Base-by-base conservation (phyloP, 2,797 vertebrate genomes). In the Danio choprae region DNA sequence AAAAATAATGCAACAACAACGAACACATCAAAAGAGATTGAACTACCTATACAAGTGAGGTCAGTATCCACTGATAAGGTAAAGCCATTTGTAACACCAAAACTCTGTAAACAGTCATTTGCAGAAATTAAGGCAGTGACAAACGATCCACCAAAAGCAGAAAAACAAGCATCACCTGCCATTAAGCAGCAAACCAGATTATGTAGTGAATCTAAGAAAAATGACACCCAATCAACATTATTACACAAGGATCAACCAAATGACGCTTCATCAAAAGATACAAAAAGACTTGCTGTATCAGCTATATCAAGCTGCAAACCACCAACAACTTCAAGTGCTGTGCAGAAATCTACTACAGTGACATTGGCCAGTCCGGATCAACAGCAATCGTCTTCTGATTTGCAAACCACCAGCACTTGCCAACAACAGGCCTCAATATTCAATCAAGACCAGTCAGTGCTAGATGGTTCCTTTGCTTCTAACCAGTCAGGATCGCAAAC, bases 11-110 rank as follows among this genome's bases (percentile, higher is more conserved):
- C 55, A 48, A 87, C 79, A 40, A 86, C 87, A 83, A 87, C 81
- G 67, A 80, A 62, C 58, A 50, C 59, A 48, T 84, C 92, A 29
- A 95, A 93, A 85, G 93, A 93, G 74, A 86, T 87, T 50, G 88
- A 90, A 29, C 90, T 92, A 84, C 87, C 88, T 9, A 95, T 95
- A 70, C 92, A 95, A 82, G 92, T 95, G 18, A 93, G 92, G 87
- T 93, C 93, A 56, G 91, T 93, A 46, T 90, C 93, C 44, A 93
- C 89, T 84, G 91, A 87, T 72, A 88, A 89, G 53, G 86, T 91
- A 85, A 94, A 94, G 84, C 90, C 92, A 78, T 84, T 65, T n/a
- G 91, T 93, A 60, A 90, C 92, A 22, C 90, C 92, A 48, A 94
- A 93, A 87, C 93, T 90, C 83, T 93, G 88, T 84, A 94, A 93